A percentile compares a stretch with the other conserved stretches of the same genome.
Evolutionary conservation across 2,888 invertebrate genomes (phyloP).

Genomic region (Thecophora atra): DNA sequence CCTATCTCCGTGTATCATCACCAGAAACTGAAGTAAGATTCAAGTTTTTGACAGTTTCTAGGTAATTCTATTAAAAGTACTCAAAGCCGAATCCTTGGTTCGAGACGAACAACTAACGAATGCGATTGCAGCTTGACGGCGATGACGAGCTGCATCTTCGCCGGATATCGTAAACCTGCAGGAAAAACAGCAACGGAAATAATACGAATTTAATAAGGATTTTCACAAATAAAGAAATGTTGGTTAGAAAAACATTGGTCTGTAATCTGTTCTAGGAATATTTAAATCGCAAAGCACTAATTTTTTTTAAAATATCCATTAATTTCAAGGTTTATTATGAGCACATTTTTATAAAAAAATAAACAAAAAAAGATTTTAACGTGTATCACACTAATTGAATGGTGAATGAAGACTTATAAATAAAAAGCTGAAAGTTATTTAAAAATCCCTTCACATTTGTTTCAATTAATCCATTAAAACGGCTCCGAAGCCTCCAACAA

Average conservation of each 20-base stretch:
- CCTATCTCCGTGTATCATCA: neutral
- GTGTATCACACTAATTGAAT: no score
- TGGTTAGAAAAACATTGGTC: no score
- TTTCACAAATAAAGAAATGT: no score
- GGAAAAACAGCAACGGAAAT: no score
- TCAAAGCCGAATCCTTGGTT: neutral
- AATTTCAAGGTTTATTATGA: no score
- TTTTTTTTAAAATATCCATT: no score
- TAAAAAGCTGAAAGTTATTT: neutral
- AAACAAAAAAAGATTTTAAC: no score
- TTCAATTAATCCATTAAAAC: neutral
- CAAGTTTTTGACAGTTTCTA: conserved; percentile 8
- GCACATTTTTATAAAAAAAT: no score
- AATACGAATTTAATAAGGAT: no score
- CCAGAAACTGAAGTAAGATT: conserved; percentile 7
- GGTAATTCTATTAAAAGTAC: conserved; percentile 23
- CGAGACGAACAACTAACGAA: conserved; percentile 13
- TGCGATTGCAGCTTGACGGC: neutral
- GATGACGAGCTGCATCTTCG: neutral
- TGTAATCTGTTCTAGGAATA: no score
- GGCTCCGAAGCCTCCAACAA: neutral
- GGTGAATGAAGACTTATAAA: neutral
- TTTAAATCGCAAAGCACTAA: no score
- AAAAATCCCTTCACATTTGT: neutral
- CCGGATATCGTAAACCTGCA: neutral